Conservation (phyloP, 2,797 vertebrate genomes). For the Arvicola amphibius region DNA sequence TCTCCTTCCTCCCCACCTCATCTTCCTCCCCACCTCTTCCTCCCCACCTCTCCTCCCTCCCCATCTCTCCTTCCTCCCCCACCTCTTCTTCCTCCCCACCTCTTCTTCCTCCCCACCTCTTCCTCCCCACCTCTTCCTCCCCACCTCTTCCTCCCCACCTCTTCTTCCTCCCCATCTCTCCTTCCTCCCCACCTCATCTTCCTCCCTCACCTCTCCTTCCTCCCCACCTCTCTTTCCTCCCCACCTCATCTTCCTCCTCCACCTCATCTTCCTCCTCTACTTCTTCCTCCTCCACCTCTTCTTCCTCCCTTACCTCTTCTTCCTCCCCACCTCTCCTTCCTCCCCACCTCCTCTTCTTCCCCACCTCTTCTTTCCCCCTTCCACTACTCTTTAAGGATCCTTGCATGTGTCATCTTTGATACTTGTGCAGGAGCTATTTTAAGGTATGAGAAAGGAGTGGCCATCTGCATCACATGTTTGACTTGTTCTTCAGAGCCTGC, state of each 20-base stretch:
- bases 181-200: too few relatives aligned
- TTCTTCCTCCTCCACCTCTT: background rate
- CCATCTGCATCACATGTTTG: background rate
- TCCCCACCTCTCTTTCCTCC: too few relatives aligned
- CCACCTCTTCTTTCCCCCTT: background rate
- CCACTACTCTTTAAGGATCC: background rate
- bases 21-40: background rate
- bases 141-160: too few relatives aligned
- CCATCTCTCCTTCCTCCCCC: too few relatives aligned
- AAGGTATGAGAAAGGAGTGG: background rate
- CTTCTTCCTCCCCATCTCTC: too few relatives aligned
- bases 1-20: too few relatives aligned
- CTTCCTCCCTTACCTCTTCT: too few relatives aligned
- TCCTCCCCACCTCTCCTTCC: too few relatives aligned
- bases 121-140: background rate
- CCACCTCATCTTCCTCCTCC: too few relatives aligned
- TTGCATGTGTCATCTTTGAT: background rate
- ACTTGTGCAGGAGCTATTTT: background rate
- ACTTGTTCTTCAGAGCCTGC: slow-evolving; percentile 77
- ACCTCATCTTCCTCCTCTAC: background rate
- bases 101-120: too few relatives aligned
- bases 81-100: too few relatives aligned
- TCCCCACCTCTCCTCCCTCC: too few relatives aligned
- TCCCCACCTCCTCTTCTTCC: background rate
- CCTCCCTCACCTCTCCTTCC: background rate